Base-by-base conservation (phyloP, 2,888 invertebrate genomes). In the Catotricha subobsoleta region DNA sequence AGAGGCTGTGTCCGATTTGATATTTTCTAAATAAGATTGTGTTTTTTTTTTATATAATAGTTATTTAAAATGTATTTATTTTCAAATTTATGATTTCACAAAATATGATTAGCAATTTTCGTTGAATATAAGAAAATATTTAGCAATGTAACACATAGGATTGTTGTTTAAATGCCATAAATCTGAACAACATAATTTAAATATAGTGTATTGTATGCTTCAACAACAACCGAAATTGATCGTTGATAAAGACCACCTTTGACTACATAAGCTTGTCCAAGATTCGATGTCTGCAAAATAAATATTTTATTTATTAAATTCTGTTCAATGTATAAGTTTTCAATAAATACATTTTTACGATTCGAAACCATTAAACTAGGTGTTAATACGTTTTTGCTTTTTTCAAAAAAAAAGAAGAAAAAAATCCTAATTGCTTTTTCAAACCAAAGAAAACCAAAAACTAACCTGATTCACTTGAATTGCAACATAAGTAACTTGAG, bases 241-340 rank as follows among this genome's bases (percentile, higher is more conserved):
- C 40, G 42, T 30, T 48, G 46, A 37, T 44, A 35, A 16, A 48
- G 21, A 16, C 48, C 48, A 1, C 48, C 48, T 13, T 36, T 35
- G 8, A 39, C 25, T 21, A 48, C 40, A 36, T 44, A 46, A 12
- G 48, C 48, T 20, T 42, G 45, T 37, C 48, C 48, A 12, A 44
- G 39, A 12, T 40, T 37, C 2, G 43, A 36, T 21, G 45, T 43
- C 46, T 46, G 27, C 15, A 45, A 42, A 12, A 18, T 2, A 21
- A n/a, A 35, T 29, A 41, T 9, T 20, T 13, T 35, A 19, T 19
- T 20, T 19, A 19, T 19, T 33, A 33, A 19, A 31, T 15, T 31
- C 9, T 16, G 13, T 10, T n/a, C 15, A 31, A 16, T 31, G 3
- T 15, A 4, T n/a, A n/a, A n/a, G n/a, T n/a, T n/a, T n/a, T n/a